Base-by-base conservation (phyloP, 2,113 vertebrate species). In the Noturus placidus region DNA sequence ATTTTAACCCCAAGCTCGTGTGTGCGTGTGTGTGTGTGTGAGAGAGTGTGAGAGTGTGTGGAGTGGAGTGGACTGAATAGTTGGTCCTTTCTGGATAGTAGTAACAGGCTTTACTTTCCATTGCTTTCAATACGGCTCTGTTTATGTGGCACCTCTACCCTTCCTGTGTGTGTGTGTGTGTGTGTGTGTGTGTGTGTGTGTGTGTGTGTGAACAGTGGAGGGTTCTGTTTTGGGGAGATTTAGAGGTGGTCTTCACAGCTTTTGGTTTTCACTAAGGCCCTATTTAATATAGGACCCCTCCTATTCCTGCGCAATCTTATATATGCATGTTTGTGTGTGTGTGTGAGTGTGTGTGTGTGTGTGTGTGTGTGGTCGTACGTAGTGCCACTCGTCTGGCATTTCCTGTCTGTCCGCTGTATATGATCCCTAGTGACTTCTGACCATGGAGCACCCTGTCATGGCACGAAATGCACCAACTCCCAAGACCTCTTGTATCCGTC, bases 351-450 rank as follows among this genome's bases (percentile, higher is more conserved):
- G 57, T 85, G 35, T 70, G 54, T 74, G 59, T 77, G 72, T 82
- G 67, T 74, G 11, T 61, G 67, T 89, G 89, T 85, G 83, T 82
- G 89, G 84, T 86, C 84, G 5, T 80, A n/a, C 20, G 5, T 59
- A 20, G 76, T 90, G 89, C 87, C 87, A 90, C 89, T 90, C 87
- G 89, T 82, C 84, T 87, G 89, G 87, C 87, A 88, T 88, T 84
- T 84, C 81, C 84, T 88, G 80, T 84, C 72, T 84, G 72, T 74
- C 72, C 27, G 6, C 67, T 56, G 25, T 83, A 63, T 19, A 30
- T 33, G 79, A 70, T 87, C 84, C 89, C 72, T n/a, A 4, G 54
- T 72, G 84, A 90, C 54, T 87, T 78, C 27, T 20, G 54, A 83
- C 59, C 57, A 25, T 15, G 38, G 70, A 77, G 84, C 79, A 54